Base-by-base conservation (phyloP, 2,113 vertebrate genomes). In the Kobus ellipsiprymnus region DNA sequence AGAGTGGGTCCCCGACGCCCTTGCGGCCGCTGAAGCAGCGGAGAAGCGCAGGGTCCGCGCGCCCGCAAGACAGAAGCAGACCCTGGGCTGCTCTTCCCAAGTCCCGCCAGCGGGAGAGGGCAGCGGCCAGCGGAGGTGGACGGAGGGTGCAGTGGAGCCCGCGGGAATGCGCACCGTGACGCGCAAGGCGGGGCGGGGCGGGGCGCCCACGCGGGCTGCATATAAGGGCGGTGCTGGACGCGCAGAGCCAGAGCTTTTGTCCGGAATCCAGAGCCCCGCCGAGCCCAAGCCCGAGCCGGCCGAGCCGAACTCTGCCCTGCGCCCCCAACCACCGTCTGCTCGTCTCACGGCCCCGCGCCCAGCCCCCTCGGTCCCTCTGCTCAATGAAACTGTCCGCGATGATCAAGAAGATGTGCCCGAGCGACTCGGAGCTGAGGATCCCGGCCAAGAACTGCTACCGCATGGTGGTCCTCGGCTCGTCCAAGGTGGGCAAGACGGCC, bases 381-480 rank as follows among this genome's bases (percentile, higher is more conserved):
- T 94, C 97, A 98, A 99, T 99, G 99, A 99, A 99, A 98, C 96
- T 98, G 98, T 98, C 99, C 5, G 98, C 98, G 64, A 99, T 99
- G 99, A 99, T 99, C 97, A 99, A 99, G 99, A 99, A 99, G 98
- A 99, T 99, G 99, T 99, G 99, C 44, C 99, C 99, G 2, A 98
- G 99, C 60, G 99, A 99, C 97, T 98, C 99, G 81, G 99, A 99
- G 95, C 99, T 99, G 74, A 99, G 99, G 98, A 99, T 99, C 98
- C 99, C 99, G 0, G 99, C 99, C 81, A 99, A 99, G 98, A 99
- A 99, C 99, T 99, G 99, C 99, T 99, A 99, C 98, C 99, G 99
- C 98, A 99, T 99, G 99, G 99, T 99, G 97, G 99, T 99, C 98
- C 98, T 99, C 90, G 99, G 99, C 90, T 99, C 99, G 98, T 99